phyloP scores from a whole-genome alignment of 2,888 invertebrate species.

The Phlogophora meticulosa region DNA sequence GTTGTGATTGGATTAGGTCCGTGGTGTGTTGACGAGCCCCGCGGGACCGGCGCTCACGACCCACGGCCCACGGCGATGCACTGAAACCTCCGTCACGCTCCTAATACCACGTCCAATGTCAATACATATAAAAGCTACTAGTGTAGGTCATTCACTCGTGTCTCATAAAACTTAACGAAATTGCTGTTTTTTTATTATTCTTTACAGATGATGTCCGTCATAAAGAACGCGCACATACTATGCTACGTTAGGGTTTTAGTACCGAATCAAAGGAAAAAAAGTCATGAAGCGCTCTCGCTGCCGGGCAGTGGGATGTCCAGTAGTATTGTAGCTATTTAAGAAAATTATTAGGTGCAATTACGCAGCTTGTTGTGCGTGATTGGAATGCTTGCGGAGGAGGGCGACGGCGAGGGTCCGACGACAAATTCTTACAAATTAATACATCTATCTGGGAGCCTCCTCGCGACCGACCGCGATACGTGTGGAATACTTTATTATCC shows the following conservation, averaged over 20 bases:
- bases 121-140: constrained; percentile 81
- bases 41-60: constrained; percentile 80
- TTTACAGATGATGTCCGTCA: constrained; percentile 71
- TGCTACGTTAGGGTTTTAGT: constrained; percentile 60
- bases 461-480: constrained; percentile 85
- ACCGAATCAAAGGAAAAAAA: constrained; percentile 51
- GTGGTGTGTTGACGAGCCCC: constrained; percentile 92
- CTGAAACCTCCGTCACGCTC: constrained; percentile 79
- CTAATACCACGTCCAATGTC: constrained; percentile 75
- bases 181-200: constrained; percentile 74
- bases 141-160: constrained; percentile 72
- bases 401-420: constrained; percentile 84
- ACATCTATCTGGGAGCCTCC: constrained; percentile 86
- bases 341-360: constrained; percentile 91
- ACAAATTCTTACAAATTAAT: constrained; percentile 91
- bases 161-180: constrained; percentile 75
- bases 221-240: constrained; percentile 62
- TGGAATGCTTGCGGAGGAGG: constrained; percentile 83
- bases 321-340: constrained; percentile 84
- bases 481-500: constrained; percentile 87
- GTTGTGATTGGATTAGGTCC: constrained; percentile 93
- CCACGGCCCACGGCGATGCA: constrained; percentile 80
- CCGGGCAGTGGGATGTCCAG: constrained; percentile 54
- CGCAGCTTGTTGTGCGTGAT: constrained; percentile 90
- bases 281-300: constrained; percentile 19